Base-by-base conservation (phyloP, 2,113 vertebrate species). In the Phylloscopus whistleri region DNA sequence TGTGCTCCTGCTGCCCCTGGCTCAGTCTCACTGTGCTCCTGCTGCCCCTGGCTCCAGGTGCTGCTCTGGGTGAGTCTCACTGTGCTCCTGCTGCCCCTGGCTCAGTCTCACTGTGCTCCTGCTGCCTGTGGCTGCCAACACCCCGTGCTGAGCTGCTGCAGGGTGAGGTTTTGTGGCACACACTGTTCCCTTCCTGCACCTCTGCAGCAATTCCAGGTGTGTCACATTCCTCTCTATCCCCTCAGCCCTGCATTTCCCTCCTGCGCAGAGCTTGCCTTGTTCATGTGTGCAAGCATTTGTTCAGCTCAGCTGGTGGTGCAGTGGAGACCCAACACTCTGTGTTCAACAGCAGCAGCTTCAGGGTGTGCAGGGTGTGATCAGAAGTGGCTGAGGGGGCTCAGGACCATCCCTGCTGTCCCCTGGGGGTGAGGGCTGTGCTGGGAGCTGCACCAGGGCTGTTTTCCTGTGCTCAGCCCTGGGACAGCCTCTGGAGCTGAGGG, bases 381-480 rank as follows among this genome's bases (percentile, higher is more conserved):
- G 62, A 7, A 43, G 17, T 44, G 66, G n/a, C 64, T 83, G 58
- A 53, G 44, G 51, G 44, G 8, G 49, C 33, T 17, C 41, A 83
- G 77, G 58, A 56, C 31, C 46, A 7, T 23, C 70, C 63, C 67
- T n/a, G 41, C 53, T 76, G 84, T 68, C 70, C 52, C 35, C 27
- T 30, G 0, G 4, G 28, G 35, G 15, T 33, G 24, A 51, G 55
- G 58, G 1, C 72, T 52, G 3, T 87, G 62, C 68, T 16, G 39
- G 77, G 73, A 68, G 74, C 62, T 84, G 11, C 76, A 16, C 33
- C 66, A 23, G 44, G 35, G 33, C 8, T n/a, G 43, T 33, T 66
- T 46, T 16, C 16, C 68, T 82, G 49, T 28, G 41, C 33, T 75
- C 31, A 63, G 51, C 1, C 1, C 48, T 0, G 0, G 48, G 33